phyloP scores from a whole-genome alignment of 2,797 vertebrate species.

The Acanthis flammea region DNA sequence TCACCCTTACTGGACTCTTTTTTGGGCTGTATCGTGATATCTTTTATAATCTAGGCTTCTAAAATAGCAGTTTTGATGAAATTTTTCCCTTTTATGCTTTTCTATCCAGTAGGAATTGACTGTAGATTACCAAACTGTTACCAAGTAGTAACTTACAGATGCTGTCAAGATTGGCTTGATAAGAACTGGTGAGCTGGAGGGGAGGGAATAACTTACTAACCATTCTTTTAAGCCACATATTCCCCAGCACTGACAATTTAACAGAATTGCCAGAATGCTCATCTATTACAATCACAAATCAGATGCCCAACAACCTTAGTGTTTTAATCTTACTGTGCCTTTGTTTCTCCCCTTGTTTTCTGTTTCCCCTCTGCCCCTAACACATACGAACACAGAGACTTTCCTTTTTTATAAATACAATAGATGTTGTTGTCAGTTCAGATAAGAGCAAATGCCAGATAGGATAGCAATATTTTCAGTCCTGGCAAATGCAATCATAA shows the following conservation, averaged over 20 bases:
- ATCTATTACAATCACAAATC: constrained; percentile 27
- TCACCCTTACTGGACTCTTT: background rate
- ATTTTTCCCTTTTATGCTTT: background rate
- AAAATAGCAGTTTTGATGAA: background rate
- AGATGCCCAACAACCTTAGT: background rate
- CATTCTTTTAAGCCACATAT: background rate
- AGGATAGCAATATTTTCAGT: constrained; percentile 75
- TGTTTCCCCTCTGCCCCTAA: constrained; percentile 16
- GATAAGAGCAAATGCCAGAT: constrained; percentile 76
- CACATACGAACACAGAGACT: background rate
- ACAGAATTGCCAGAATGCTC: background rate
- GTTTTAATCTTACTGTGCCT: background rate
- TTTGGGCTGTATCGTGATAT: background rate
- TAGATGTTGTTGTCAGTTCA: constrained; percentile 76
- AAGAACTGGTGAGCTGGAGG: background rate
- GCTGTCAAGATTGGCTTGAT: background rate
- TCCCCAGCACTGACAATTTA: background rate
- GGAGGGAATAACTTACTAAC: background rate
- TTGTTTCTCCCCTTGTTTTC: background rate
- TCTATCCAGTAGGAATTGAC: background rate
- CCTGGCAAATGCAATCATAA: constrained; percentile 77
- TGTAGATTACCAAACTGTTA: background rate
- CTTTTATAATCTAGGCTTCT: background rate
- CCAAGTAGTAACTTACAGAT: background rate
- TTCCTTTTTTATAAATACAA: constrained; percentile 54